Base-by-base conservation (phyloP, 2,888 invertebrate species). In the Enchytraeus crypticus region DNA sequence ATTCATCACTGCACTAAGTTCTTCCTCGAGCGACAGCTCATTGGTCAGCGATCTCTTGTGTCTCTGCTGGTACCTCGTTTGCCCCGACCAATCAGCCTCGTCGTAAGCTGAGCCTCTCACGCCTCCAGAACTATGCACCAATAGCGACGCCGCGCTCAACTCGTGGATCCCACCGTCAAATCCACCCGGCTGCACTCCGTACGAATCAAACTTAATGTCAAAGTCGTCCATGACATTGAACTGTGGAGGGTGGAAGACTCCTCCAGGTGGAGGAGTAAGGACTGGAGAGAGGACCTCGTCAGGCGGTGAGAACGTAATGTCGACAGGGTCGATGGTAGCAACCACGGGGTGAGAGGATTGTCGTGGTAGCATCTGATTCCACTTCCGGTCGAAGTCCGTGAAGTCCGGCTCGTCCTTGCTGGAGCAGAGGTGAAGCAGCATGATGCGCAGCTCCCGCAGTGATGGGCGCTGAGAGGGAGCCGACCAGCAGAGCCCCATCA, bases 401-500 rank as follows among this genome's bases (percentile, higher is more conserved):
- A 60, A 33, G 33, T 87, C 84, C 51, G 81, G 82, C 45, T 66
- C 59, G 58, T 60, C 60, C 45, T 67, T 64, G 53, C 59, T 61
- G 69, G 77, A 61, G 70, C 73, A 51, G 8, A 79, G 73, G 67
- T 83, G 82, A 1, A 77, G 72, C 34, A 85, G 72, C 77, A 83
- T 81, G 54, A 81, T 77, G 62, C 82, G 78, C 26, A 84, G 79
- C 72, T 84, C 83, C 18, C 81, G 75, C 59, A 83, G 77, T 29
- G 79, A 74, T 0, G 83, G 83, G 46, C 85, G 76, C 45, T 73
- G 63, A 1, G 62, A 45, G 1, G 77, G 74, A 34, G 82, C 80
- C 23, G 30, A n/a, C 87, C 87, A 88, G 74, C 88, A 88, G 57
- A 85, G 80, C 73, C 85, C 84, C 86, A 88, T 87, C 65, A 88